Base-by-base conservation (phyloP, 2,113 vertebrate genomes). In the Artemisiospiza belli region DNA sequence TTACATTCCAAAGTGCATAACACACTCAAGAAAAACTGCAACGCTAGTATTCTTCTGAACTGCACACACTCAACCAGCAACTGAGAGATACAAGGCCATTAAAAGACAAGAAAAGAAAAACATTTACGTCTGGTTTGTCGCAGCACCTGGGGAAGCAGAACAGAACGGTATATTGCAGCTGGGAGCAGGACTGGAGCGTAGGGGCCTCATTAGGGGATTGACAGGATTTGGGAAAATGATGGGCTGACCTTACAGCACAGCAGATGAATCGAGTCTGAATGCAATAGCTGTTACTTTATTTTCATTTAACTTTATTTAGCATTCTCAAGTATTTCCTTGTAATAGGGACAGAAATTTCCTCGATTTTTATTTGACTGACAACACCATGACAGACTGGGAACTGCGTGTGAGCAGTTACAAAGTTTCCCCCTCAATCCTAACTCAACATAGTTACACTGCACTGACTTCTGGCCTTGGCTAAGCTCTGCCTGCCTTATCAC, bases 241-340 rank as follows among this genome's bases (percentile, higher is more conserved):
- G 14, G 30, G 11, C 30, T 78, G 57, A 43, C 5, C 21, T 30
- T 69, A 35, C 2, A 39, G 59, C 51, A 77, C 19, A 63, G 18
- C 7, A 74, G 8, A 63, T 2, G 1, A 68, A 58, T 4, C 0
- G 0, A 75, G 57, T 3, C 61, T 55, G 25, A 27, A 27, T 5
- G 11, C 2, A 1, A 66, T 41, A 93, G 39, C 37, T 52, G 8
- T 27, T 15, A 21, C 14, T 66, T 67, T 7, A 3, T 11, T 64
- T 83, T 66, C 33, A 68, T 87, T 89, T 52, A 30, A 31, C 7
- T 76, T 55, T 23, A 68, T 52, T 78, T 52, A 90, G 33, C 9
- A 27, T 43, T 46, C 33, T 30, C 13, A 37, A 62, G 27, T 23
- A 43, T 19, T 33, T 44, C 37, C 30, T n/a, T n/a, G 6, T 18